phyloP scores from a whole-genome alignment of 2,888 invertebrate species.

The Synergus umbraculus region DNA sequence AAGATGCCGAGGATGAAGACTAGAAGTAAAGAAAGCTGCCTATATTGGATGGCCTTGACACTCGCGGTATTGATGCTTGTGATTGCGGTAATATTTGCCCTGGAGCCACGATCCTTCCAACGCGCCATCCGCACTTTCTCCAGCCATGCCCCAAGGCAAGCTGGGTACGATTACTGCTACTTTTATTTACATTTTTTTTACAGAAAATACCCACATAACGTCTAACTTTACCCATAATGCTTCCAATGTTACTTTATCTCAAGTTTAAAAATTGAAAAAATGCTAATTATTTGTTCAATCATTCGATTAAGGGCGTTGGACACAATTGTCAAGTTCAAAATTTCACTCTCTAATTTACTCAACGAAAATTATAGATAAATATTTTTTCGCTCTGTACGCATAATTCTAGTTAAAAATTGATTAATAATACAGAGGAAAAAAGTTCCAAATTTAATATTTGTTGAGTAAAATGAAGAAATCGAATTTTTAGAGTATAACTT shows the following conservation, averaged over 20 bases:
- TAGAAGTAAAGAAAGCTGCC: slow-evolving; percentile 65
- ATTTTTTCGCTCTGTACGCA: too few species aligned
- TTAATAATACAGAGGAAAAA: too few species aligned
- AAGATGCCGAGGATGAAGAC: slow-evolving; percentile 70
- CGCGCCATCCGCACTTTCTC: slow-evolving; percentile 71
- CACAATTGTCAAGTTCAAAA: too few species aligned
- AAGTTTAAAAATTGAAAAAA: background rate
- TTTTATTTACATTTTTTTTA: slow-evolving; percentile 60
- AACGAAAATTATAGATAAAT: too few species aligned
- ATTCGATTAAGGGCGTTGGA: background rate
- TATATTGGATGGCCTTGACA: slow-evolving; percentile 71
- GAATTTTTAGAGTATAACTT: too few species aligned
- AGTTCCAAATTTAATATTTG: too few species aligned
- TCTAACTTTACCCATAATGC: slow-evolving; percentile 37
- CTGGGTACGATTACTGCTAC: slow-evolving; percentile 72
- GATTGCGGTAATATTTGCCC: slow-evolving; percentile 73
- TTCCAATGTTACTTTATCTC: background rate
- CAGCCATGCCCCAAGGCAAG: slow-evolving; percentile 73
- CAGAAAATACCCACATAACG: slow-evolving; percentile 38
- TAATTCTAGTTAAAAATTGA: too few species aligned
- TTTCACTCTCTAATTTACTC: too few species aligned
- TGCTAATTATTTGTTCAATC: background rate
- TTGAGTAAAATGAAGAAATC: too few species aligned
- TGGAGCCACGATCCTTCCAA: slow-evolving; percentile 73
- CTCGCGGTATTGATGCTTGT: slow-evolving; percentile 71